A percentile compares a stretch with the other conserved stretches of the same genome.
phyloP scores from a whole-genome alignment of 2,113 vertebrate genomes.

The Indri indri region DNA sequence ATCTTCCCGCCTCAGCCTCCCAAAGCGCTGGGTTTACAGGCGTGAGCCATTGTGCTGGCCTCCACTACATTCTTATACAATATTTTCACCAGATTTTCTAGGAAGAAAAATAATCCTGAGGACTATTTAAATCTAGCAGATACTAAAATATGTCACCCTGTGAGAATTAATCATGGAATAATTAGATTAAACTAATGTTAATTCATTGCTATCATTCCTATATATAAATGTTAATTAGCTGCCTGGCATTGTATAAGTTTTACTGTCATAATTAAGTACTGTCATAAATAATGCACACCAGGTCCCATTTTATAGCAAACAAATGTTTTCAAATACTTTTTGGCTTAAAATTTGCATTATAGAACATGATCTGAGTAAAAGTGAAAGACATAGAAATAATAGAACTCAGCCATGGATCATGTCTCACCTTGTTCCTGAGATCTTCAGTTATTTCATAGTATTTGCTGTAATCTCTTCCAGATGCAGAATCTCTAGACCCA shows the following conservation, averaged over 20 bases:
- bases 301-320: neutral
- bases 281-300: neutral
- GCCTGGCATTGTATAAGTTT: neutral
- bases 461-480: constrained; percentile 80
- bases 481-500: constrained; percentile 33
- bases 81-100: constrained; percentile 14
- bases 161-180: neutral
- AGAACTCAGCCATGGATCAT: neutral
- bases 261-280: neutral
- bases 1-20: too few species aligned
- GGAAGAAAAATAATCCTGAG: constrained; percentile 27
- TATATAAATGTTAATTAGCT: neutral
- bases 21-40: too few species aligned
- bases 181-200: neutral
- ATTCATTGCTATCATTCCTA: neutral
- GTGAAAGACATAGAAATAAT: neutral
- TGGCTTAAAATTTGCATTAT: neutral
- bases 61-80: neutral
- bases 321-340: neutral
- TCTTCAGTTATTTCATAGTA: constrained; percentile 77
- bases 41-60: too few species aligned
- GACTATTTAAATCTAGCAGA: neutral
- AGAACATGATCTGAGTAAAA: neutral
- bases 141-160: neutral
- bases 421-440: constrained; percentile 83